Evolutionary conservation across 2,888 invertebrate genomes (phyloP).

Genomic region (Marasmarcha lunaedactyla): DNA sequence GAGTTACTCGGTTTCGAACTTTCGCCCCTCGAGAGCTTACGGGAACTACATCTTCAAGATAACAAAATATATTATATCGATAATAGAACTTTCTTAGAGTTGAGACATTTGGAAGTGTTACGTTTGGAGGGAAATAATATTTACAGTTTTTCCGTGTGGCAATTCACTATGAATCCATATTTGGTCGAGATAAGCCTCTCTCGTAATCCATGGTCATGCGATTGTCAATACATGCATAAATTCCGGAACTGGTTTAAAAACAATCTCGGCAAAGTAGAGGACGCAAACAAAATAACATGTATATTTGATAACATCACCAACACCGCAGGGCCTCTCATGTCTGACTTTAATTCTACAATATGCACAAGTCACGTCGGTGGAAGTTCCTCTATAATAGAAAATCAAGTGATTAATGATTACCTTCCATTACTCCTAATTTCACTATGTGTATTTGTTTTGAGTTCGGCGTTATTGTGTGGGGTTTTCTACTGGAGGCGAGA

Average conservation of each 20-base stretch:
- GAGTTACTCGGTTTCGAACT: constrained; percentile 86
- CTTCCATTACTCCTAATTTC: constrained; percentile 83
- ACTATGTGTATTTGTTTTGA: constrained; percentile 81
- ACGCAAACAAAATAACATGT: constrained; percentile 82
- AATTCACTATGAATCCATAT: constrained; percentile 84
- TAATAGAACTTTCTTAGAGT: constrained; percentile 84
- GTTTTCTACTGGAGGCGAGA: constrained; percentile 85
- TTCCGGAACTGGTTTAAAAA: constrained; percentile 84
- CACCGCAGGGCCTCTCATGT: constrained; percentile 75
- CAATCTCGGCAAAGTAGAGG: constrained; percentile 84
- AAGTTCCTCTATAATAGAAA: constrained; percentile 78
- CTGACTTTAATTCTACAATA: constrained; percentile 83
- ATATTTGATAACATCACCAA: constrained; percentile 80
- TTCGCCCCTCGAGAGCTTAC: constrained; percentile 82
- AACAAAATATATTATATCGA: constrained; percentile 86
- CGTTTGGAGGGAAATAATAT: constrained; percentile 88
- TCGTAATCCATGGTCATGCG: constrained; percentile 92
- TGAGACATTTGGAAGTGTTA: constrained; percentile 86
- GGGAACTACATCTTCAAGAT: constrained; percentile 88
- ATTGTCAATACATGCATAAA: constrained; percentile 85
- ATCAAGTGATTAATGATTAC: constrained; percentile 84
- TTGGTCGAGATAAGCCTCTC: constrained; percentile 87
- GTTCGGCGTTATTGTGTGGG: constrained; percentile 81
- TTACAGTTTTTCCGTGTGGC: constrained; percentile 87
- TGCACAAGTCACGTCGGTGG: constrained; percentile 81